Percentiles rank a stretch among this genome's conserved stretches.
These are phyloP conservation scores for Phoebastria nigripes DNA, from an alignment of 2,797 vertebrate genomes.

Conservation along the genomic window DNA sequence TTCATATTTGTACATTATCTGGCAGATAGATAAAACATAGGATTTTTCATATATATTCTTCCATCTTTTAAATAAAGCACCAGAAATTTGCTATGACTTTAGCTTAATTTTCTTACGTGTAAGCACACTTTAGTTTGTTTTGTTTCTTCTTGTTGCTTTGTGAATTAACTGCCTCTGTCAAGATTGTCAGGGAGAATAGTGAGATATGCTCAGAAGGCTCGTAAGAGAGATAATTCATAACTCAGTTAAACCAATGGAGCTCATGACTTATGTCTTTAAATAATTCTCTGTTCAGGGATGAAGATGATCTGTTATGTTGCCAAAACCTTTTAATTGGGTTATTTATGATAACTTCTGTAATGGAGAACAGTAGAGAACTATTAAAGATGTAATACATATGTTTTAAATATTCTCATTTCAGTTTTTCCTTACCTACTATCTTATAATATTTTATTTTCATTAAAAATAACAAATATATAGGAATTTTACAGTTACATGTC, in stretches of 20 bases:
- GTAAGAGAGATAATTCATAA: neutral
- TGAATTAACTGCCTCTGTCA: neutral
- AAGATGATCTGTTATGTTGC: neutral
- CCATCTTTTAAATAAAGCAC: neutral
- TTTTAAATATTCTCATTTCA: neutral
- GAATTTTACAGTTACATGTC: neutral
- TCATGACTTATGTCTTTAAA: neutral
- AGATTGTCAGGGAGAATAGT: neutral
- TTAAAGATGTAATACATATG: neutral
- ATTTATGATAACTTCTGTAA: neutral
- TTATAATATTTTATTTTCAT: neutral
- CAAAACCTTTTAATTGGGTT: neutral
- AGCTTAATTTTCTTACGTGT: neutral
- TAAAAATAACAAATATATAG: neutral
- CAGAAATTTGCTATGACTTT: neutral
- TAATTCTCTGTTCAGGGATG: neutral
- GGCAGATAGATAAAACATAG: neutral
- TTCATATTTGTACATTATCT: neutral
- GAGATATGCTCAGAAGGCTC: neutral
- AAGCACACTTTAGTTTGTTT: neutral
- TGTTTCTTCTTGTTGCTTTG: neutral
- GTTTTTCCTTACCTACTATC: neutral
- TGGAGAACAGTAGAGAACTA: neutral
- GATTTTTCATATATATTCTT: neutral
- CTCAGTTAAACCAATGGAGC: neutral